Base-by-base conservation (phyloP, 2,888 invertebrate species). In the Scrobipalpa costella region DNA sequence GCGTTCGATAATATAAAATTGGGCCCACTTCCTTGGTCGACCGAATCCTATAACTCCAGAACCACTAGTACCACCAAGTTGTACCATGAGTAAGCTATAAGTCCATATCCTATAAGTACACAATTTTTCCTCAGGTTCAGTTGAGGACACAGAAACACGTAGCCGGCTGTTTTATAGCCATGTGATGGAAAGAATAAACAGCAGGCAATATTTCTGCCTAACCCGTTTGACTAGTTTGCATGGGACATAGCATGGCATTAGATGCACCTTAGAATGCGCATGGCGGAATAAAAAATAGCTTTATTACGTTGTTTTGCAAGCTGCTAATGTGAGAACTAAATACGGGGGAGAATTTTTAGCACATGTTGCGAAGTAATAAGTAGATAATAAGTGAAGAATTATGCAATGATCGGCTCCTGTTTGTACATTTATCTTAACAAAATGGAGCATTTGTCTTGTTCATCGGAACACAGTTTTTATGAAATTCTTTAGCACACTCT, bases 231-330 rank as follows among this genome's bases (percentile, higher is more conserved):
- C 55, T 55, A 55, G 55, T 55, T 34, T 55, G 27, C 55, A 34
- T 33, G 33, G 33, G 34, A 55, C 34, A 8, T 7, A 27, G 55
- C 34, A 21, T 52, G 50, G 21, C 50, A 17, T 55, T 55, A 55
- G 55, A 55, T 55, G 34, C 15, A 55, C 55, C 55, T 55, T 55
- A 55, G 55, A 55, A 55, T 55, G 27, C 15, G 55, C 61, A 65
- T 44, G 68, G 63, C 61, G 62, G 65, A 62, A 38, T 36, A 44
- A 27, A 52, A 55, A 52, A 62, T 40, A 19, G 15, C 44, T 44
- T 44, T 44, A 15, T 44, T 44, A 15, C 44, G 44, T 15, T 7
- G 44, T 44, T 44, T 36, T 57, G n/a, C 38, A 38, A 50, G 17
- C 19, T 50, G 50, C 21, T 17, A 17, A 50, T 50, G 50, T 50